Base-by-base conservation (phyloP, 2,797 vertebrate species). In the Coranthus polyacanthus region DNA sequence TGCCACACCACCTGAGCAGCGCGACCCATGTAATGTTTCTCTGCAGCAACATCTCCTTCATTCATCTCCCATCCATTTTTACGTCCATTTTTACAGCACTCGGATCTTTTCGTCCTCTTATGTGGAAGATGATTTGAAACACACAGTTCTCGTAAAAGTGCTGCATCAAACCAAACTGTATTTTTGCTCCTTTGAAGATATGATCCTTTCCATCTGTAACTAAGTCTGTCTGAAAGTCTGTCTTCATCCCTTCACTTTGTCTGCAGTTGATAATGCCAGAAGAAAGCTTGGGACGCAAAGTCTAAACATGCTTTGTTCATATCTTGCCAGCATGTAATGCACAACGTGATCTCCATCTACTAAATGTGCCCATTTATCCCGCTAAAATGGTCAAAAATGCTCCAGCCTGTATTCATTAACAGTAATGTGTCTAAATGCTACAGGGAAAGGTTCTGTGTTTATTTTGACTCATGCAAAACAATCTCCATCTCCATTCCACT, bases 161-260 rank as follows among this genome's bases (percentile, higher is more conserved):
- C 77, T 64, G 74, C 78, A 79, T 83, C 82, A 72, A 89, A 86
- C 87, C 82, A 66, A 88, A 90, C 73, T 75, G 43, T 72, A 75
- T 83, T 75, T 87, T 58, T 86, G 77, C 79, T 68, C 74, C 87
- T 92, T 92, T 91, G 85, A 92, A 92, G 88, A 91, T 90, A 77
- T 84, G 83, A 90, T 90, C 75, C 79, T 80, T 83, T 85, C 87
- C 89, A 90, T 92, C 87, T 91, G 90, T 72, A 80, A 75, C 78
- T 63, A 67, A 80, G 68, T 88, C 78, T 44, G 80, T 87, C 79
- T 82, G 58, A 81, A 75, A 79, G 80, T 87, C 80, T 88, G 83
- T 90, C 85, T 81, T 85, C 68, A 57, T 54, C 85, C 71, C 17
- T 75, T 87, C 81, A 81, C 80, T 88, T 76, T 84, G 84, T 87